Conservation (phyloP, 2,888 invertebrate species). For the Pimpla rufipes region DNA sequence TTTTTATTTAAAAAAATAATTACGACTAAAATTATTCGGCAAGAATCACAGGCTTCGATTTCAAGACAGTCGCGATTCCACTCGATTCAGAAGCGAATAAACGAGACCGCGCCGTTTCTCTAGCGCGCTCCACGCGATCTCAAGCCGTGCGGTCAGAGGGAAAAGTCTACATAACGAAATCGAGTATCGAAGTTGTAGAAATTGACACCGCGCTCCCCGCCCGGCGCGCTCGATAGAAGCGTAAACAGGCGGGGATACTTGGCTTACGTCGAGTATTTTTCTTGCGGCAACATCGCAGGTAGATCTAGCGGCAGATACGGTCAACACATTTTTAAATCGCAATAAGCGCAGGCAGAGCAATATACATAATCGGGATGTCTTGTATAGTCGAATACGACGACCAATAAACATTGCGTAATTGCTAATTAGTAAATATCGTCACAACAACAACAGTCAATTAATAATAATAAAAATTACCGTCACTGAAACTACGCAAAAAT, state of each 20-base stretch:
- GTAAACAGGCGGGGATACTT: constrained; percentile 32
- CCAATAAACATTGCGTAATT: not conserved
- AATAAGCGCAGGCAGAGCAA: constrained; percentile 1
- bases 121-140: constrained; percentile 34
- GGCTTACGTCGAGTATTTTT: constrained; percentile 36
- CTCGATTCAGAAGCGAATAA: constrained; percentile 29
- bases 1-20: too few species aligned
- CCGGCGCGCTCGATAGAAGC: not conserved
- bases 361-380: not conserved
- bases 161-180: constrained; percentile 57
- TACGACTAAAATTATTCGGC: not conserved
- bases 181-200: constrained; percentile 72
- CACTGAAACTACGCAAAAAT: too few species aligned
- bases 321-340: not conserved
- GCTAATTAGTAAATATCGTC: too few species aligned
- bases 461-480: too few species aligned
- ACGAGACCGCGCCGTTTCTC: constrained; percentile 52
- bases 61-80: constrained; percentile 12
- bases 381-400: constrained; percentile 12
- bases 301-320: not conserved
- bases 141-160: constrained; percentile 20
- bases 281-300: constrained; percentile 31
- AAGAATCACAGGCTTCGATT: not conserved
- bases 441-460: too few species aligned
- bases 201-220: constrained; percentile 72